Conservation (phyloP, 1,140 invertebrate genomes). For the Sinella curviseta region DNA sequence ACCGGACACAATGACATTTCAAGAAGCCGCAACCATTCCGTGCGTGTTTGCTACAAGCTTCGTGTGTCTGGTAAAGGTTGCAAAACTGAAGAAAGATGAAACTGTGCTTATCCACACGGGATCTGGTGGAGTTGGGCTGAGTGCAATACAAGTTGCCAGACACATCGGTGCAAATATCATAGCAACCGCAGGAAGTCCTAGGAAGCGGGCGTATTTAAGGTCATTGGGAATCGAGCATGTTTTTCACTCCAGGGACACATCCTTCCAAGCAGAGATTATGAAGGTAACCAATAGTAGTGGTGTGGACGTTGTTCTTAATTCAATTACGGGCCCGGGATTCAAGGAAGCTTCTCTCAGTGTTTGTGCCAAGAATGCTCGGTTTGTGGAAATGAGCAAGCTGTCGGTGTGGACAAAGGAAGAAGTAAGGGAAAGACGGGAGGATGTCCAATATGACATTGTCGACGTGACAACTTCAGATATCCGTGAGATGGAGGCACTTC, state of each 20-base stretch:
- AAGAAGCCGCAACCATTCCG: background rate
- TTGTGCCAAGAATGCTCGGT: slow-evolving; percentile 26
- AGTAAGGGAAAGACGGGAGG: slow-evolving; percentile 25
- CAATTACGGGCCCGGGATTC: slow-evolving; percentile 30
- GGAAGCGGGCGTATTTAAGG: slow-evolving; percentile 27
- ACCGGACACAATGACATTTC: slow-evolving; percentile 14
- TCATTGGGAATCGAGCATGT: slow-evolving; percentile 17
- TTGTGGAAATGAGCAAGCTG: slow-evolving; percentile 39
- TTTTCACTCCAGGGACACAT: slow-evolving; percentile 32
- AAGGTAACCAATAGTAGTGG: slow-evolving; percentile 15
- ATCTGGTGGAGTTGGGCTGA: slow-evolving; percentile 7
- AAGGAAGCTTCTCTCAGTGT: slow-evolving; percentile 30
- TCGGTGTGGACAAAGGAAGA: slow-evolving; percentile 33
- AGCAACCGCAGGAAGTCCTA: background rate
- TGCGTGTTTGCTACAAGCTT: background rate
- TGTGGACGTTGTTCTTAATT: slow-evolving; percentile 35
- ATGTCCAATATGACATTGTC: slow-evolving; percentile 32
- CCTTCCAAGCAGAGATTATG: slow-evolving; percentile 19
- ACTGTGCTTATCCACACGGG: background rate
- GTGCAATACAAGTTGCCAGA: slow-evolving; percentile 54
- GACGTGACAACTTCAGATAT: too few species aligned
- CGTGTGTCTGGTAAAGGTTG: background rate
- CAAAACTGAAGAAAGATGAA: background rate
- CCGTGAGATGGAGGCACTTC: too few species aligned
- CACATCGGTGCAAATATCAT: background rate